phyloP scores from a whole-genome alignment of 2,113 vertebrate genomes.

The Passer domesticus region DNA sequence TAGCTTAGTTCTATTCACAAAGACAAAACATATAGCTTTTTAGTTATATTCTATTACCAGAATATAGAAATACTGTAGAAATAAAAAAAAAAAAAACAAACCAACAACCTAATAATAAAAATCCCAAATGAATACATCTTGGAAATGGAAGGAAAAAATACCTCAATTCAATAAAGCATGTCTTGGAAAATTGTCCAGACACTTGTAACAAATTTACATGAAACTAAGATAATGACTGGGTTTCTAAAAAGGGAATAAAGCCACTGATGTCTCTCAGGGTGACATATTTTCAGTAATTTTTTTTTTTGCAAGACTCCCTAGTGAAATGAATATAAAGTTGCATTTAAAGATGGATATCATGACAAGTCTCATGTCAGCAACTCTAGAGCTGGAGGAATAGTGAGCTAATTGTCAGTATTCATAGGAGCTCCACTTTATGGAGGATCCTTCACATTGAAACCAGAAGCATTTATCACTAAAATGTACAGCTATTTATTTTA shows the following conservation, averaged over 20 bases:
- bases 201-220: not conserved
- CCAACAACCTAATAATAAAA: not conserved
- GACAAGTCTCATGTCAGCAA: not conserved
- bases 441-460: not conserved
- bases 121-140: not conserved
- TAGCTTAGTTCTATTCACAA: not conserved
- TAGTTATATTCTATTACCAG: not conserved
- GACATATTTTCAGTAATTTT: not conserved
- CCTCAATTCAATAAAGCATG: not conserved
- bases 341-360: not conserved
- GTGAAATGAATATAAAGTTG: not conserved
- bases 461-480: not conserved
- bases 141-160: not conserved
- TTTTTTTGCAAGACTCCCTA: not conserved
- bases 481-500: not conserved
- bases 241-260: not conserved
- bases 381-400: not conserved
- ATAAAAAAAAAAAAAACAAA: not conserved
- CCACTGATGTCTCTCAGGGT: not conserved
- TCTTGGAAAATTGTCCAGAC: not conserved
- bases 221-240: not conserved
- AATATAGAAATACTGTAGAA: not conserved
- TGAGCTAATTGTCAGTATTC: conserved; percentile 8
- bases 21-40: not conserved
- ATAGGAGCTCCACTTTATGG: not conserved